Conservation (phyloP, 2,113 vertebrate species). For the Platichthys flesus region DNA sequence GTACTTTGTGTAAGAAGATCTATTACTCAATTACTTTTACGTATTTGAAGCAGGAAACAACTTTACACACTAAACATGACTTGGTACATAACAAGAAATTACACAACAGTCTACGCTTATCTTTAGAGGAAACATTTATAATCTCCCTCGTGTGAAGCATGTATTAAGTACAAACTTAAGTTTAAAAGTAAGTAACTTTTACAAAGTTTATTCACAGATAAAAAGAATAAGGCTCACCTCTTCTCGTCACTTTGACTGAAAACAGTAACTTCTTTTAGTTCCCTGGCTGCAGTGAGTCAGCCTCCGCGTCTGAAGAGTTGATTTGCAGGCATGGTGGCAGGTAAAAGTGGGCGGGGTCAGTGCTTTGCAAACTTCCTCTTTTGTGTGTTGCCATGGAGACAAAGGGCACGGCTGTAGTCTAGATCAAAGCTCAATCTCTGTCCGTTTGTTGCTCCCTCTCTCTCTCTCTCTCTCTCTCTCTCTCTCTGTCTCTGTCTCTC, state of each 20-base stretch:
- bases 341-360: conserved; percentile 72
- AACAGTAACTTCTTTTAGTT: conserved; percentile 35
- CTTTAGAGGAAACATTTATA: background rate
- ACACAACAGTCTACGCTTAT: background rate
- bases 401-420: conserved; percentile 19
- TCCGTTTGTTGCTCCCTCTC: background rate
- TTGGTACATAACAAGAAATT: background rate
- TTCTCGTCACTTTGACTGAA: conserved; percentile 17
- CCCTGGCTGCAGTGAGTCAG: conserved; percentile 23
- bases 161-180: background rate
- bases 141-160: background rate
- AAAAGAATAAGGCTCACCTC: conserved; percentile 52
- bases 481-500: background rate
- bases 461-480: background rate
- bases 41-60: background rate
- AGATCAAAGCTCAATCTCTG: conserved; percentile 54
- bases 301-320: conserved; percentile 5
- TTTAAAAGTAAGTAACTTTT: background rate
- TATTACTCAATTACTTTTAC: no score
- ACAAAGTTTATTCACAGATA: background rate
- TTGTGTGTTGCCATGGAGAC: conserved; percentile 66
- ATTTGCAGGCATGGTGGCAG: conserved; percentile 49
- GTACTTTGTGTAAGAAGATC: background rate
- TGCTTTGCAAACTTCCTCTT: conserved; percentile 71
- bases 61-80: background rate